Percentiles rank a stretch among this genome's conserved stretches.
Conservation (phyloP, 1,140 invertebrate genomes). For the Atta cephalotes region DNA sequence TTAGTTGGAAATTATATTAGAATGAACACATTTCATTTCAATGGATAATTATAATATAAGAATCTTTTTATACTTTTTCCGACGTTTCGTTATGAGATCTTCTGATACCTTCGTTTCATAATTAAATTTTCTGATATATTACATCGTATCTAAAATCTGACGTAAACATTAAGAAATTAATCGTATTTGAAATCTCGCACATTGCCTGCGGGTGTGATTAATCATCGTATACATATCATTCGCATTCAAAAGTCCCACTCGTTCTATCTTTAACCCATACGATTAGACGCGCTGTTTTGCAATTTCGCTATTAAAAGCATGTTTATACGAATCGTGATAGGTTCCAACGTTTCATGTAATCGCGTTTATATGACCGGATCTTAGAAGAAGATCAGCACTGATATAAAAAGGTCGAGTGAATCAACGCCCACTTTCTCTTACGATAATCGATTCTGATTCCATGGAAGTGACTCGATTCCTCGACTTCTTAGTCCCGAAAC, state of each 20-base stretch:
- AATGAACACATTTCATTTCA: background rate
- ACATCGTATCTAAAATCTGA: conserved; percentile 11
- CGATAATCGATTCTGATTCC: conserved; percentile 60
- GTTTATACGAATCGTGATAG: conserved; percentile 32
- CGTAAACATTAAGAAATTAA: conserved; percentile 19
- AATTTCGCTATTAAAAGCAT: conserved; percentile 41
- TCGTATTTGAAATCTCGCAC: conserved; percentile 21
- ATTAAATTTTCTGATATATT: conserved; percentile 9
- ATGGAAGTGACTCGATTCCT: conserved; percentile 38
- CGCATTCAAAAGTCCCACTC: conserved; percentile 33
- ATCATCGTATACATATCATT: conserved; percentile 29
- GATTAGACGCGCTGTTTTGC: conserved; percentile 29
- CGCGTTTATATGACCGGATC: conserved; percentile 10
- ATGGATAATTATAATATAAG: conserved; percentile 11
- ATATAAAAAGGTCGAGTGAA: conserved; percentile 43
- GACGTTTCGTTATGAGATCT: background rate
- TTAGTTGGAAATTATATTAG: background rate
- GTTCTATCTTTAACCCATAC: conserved; percentile 8
- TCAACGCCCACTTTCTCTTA: conserved; percentile 55
- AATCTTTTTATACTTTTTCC: background rate
- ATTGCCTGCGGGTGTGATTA: background rate
- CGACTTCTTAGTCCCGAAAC: conserved; percentile 35
- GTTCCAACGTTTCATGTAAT: conserved; percentile 32
- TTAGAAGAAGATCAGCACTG: conserved; percentile 16
- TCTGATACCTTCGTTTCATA: conserved; percentile 10